Conservation (phyloP, 2,113 vertebrate genomes). For the Nerophis ophidion region DNA sequence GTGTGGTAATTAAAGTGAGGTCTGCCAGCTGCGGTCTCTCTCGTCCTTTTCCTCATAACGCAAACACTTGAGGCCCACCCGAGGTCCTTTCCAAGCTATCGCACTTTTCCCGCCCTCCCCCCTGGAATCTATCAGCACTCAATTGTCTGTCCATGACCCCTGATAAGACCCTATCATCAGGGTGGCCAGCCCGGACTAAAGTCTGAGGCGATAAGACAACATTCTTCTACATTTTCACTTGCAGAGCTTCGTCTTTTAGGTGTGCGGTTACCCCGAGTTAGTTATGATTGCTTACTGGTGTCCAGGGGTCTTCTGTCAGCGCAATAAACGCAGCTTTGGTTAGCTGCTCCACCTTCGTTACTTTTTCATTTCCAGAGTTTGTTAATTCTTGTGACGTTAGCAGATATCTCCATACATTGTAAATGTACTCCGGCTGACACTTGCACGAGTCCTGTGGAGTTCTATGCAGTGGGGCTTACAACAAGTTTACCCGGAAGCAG, state of each 20-base stretch:
- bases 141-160: slow-evolving; percentile 22
- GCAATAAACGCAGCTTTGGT: too few species aligned
- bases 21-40: slow-evolving; percentile 30
- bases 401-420: too few species aligned
- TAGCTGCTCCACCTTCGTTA: too few species aligned
- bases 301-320: too few species aligned
- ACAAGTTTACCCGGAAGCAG: too few species aligned
- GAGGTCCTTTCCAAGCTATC: slow-evolving; percentile 28
- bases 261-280: neutral
- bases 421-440: too few species aligned
- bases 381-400: too few species aligned
- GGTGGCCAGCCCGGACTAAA: slow-evolving; percentile 27
- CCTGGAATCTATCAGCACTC: slow-evolving; percentile 47
- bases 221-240: slow-evolving; percentile 45
- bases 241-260: neutral
- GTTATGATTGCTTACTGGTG: too few species aligned
- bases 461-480: too few species aligned
- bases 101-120: neutral
- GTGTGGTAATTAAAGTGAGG: slow-evolving; percentile 11
- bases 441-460: too few species aligned
- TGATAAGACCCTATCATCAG: slow-evolving; percentile 53
- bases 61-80: slow-evolving; percentile 18
- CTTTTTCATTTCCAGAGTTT: too few species aligned
- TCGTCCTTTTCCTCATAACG: slow-evolving; percentile 15
- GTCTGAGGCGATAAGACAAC: slow-evolving; percentile 49